A percentile compares a stretch with the other conserved stretches of the same genome.
Conservation (phyloP, 2,888 invertebrate species). For the Melinaea menophilus region DNA sequence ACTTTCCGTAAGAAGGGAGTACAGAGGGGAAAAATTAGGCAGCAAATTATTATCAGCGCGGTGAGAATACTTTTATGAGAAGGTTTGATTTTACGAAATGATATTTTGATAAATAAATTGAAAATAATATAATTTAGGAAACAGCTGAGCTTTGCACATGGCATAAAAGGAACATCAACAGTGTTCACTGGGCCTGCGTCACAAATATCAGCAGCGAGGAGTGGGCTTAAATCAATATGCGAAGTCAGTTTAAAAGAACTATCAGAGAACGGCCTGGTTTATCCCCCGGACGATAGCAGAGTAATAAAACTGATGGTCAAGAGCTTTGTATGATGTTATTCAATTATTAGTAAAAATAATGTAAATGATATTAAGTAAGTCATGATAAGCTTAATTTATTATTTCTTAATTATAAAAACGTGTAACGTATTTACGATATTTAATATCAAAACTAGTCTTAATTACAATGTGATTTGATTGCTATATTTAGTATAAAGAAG, state of each 20-base stretch:
- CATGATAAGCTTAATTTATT: too few relatives aligned
- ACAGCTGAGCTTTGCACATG: constrained; percentile 43
- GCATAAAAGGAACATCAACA: constrained; percentile 52
- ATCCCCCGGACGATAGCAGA: constrained; percentile 47
- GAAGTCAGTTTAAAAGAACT: constrained; percentile 45
- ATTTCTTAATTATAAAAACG: too few relatives aligned
- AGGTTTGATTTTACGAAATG: too few relatives aligned
- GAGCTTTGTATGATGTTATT: constrained; percentile 32
- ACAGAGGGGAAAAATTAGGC: constrained; percentile 53
- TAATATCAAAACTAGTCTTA: too few relatives aligned
- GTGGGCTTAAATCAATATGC: constrained; percentile 47
- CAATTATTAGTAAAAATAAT: neutral
- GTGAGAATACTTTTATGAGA: constrained; percentile 34
- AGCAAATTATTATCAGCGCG: constrained; percentile 53
- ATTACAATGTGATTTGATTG: too few relatives aligned
- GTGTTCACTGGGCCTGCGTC: constrained; percentile 59
- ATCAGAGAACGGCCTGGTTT: constrained; percentile 48
- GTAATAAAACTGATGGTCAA: constrained; percentile 55
- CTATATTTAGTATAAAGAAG: too few relatives aligned
- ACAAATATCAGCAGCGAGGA: constrained; percentile 47
- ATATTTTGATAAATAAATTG: too few relatives aligned
- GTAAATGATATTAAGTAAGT: too few relatives aligned
- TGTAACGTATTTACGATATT: too few relatives aligned
- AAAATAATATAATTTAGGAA: constrained; percentile 41
- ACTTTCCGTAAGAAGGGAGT: constrained; percentile 49